phyloP scores from a whole-genome alignment of 2,797 vertebrate species.

The Chaenodraco wilsoni region DNA sequence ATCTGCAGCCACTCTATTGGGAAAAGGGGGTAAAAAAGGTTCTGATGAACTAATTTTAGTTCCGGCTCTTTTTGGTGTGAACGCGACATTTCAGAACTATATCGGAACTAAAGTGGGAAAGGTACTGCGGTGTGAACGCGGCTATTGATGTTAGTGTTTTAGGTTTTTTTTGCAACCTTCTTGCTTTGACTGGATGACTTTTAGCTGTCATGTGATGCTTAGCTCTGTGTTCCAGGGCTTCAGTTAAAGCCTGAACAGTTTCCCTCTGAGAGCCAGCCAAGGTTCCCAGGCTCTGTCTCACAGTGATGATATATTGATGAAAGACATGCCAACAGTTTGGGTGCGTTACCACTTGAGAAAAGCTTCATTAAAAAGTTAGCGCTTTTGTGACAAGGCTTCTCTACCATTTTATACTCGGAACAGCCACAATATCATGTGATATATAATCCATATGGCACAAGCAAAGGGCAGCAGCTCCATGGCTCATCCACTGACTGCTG shows the following conservation, averaged over 20 bases:
- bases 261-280: background rate
- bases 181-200: background rate
- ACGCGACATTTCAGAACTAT: no score
- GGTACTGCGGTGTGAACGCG: no score
- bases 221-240: background rate
- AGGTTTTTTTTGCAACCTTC: no score
- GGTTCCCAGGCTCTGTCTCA: background rate
- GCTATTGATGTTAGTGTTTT: no score
- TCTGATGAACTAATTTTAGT: no score
- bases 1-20: no score
- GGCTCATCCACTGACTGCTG: conserved; percentile 3
- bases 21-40: no score
- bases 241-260: conserved; percentile 3
- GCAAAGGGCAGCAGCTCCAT: conserved; percentile 1
- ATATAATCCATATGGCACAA: background rate
- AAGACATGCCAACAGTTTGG: conserved; percentile 28
- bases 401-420: background rate
- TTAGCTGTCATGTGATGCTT: conserved; percentile 6
- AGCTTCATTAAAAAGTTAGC: conserved; percentile 23
- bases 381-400: background rate
- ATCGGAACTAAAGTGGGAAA: no score
- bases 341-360: conserved; percentile 25
- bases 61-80: no score
- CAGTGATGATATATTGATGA: conserved; percentile 19
- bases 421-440: background rate